A percentile compares a stretch with the other conserved stretches of the same genome.
phyloP scores from a whole-genome alignment of 2,797 vertebrate species.

The Danio choprae region DNA sequence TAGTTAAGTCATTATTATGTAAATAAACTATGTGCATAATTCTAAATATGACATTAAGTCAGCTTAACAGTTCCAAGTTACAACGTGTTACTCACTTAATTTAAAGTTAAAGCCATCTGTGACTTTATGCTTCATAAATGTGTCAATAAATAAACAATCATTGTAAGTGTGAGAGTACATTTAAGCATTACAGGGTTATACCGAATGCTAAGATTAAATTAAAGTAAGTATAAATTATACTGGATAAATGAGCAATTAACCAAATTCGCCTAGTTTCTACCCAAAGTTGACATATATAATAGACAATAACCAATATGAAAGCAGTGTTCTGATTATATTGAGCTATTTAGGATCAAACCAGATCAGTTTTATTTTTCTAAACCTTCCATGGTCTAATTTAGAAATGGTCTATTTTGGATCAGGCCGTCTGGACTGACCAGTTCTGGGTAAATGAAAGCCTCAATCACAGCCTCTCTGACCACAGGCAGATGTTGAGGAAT shows the following conservation, averaged over 20 bases:
- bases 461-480: conserved; percentile 40
- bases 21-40: no score
- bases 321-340: not conserved
- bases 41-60: no score
- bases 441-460: conserved; percentile 17
- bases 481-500: conserved; percentile 48
- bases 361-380: not conserved
- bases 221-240: no score
- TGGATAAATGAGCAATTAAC: not conserved
- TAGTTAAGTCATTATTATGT: no score
- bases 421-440: conserved; percentile 27
- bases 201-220: no score
- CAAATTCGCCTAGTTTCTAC: not conserved
- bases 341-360: conserved; percentile 28
- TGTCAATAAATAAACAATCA: no score
- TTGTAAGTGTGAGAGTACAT: no score
- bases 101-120: no score
- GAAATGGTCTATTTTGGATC: conserved; percentile 21
- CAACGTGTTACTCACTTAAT: no score
- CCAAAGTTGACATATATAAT: not conserved
- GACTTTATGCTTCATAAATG: no score
- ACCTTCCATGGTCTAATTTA: conserved; percentile 29
- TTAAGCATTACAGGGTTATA: no score
- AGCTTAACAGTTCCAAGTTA: no score
- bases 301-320: not conserved